Base-by-base conservation (phyloP, 1,140 invertebrate genomes). In the Drosophila ohnishii region DNA sequence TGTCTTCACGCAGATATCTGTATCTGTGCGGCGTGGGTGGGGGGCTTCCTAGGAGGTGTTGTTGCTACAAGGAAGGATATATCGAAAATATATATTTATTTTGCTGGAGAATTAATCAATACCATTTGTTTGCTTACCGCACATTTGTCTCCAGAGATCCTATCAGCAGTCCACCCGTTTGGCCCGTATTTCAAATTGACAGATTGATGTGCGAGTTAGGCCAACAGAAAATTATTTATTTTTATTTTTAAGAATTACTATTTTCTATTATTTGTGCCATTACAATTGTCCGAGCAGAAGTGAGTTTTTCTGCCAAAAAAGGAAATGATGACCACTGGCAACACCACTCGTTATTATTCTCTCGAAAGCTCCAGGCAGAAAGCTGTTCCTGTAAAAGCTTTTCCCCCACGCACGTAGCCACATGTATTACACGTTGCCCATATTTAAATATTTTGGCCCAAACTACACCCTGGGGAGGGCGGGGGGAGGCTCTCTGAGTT, bases 311-410 rank as follows among this genome's bases (percentile, higher is more conserved):
- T 53, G 47, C 65, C 65, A 37, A 69, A 69, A 37, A 69, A 66
- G 65, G 65, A 69, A 69, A 67, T 67, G 45, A 66, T 37, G 57
- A 47, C 61, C 61, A 69, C 61, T 53, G 60, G 47, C 60, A 65
- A 53, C 61, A 30, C 47, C 61, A 35, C 47, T 69, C 45, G 30
- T 45, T n/a, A 16, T 30, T 50, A 10, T 51, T 42, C 60, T 66
- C 47, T 51, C 8, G 28, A 44, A 66, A 69, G 65, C 65, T 69
- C 16, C 16, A 44, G 34, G 11, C n/a, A 22, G 40, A 60, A 62
- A 65, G 62, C 62, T 65, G 30, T 65, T 28, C 62, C 62, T 63
- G 62, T 11, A 35, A 62, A 66, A 69, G 61, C 61, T 51, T 51
- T 65, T 13, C 30, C n/a, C 11, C 3, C 1, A 7, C 32, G n/a